These are phyloP conservation scores for Odontamblyopus rebecca DNA, from an alignment of 2,797 vertebrate genomes.

Conservation along the genomic window DNA sequence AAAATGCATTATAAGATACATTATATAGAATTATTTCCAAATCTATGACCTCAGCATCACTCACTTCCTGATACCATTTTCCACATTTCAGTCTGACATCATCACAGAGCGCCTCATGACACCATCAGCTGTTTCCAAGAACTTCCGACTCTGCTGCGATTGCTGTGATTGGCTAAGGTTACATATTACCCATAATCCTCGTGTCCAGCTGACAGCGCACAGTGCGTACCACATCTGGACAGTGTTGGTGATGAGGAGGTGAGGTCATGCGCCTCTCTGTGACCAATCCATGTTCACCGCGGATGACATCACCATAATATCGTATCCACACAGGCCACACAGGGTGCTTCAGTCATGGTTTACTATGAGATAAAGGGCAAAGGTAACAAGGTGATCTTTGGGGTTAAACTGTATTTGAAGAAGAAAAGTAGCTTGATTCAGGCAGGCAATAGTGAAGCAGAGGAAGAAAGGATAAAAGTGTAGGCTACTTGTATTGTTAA, in stretches of 20 bases:
- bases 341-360: conserved; percentile 9
- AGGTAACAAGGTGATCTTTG: conserved; percentile 40
- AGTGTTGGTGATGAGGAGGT: background rate
- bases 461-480: background rate
- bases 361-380: conserved; percentile 52
- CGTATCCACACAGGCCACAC: conserved; percentile 23
- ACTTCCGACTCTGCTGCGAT: conserved; percentile 24
- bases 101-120: conserved; percentile 37
- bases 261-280: conserved; percentile 26
- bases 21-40: background rate
- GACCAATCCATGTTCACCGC: conserved; percentile 12
- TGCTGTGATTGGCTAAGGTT: conserved; percentile 30
- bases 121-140: conserved; percentile 50
- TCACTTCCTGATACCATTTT: conserved; percentile 1
- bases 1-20: background rate
- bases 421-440: background rate
- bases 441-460: conserved; percentile 6
- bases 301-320: conserved; percentile 25
- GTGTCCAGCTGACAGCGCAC: background rate
- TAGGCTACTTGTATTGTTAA: background rate
- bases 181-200: conserved; percentile 41
- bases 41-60: background rate
- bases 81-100: background rate
- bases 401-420: conserved; percentile 27
- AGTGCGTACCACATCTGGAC: conserved; percentile 8